Percentiles rank a stretch among this genome's conserved stretches.
These are phyloP conservation scores for Acrocera orbiculus DNA, from an alignment of 2,888 invertebrate genomes.

Conservation along the genomic window DNA sequence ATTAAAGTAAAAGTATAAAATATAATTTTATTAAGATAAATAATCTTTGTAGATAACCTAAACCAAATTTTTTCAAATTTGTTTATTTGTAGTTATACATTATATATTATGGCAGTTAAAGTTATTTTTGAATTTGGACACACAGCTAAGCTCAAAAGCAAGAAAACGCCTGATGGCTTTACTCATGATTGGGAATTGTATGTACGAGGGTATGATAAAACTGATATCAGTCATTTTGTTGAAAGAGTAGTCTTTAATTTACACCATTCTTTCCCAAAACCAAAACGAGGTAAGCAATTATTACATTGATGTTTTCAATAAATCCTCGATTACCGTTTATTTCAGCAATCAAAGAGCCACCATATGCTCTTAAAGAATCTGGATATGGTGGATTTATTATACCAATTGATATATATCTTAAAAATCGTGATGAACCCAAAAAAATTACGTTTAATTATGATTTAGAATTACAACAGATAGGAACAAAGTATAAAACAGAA, in stretches of 20 bases:
- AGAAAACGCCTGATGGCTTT: constrained; percentile 73
- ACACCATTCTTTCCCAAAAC: constrained; percentile 83
- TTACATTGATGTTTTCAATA: constrained; percentile 10
- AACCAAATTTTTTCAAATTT: too few species aligned
- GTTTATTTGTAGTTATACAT: neutral
- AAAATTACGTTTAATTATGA: constrained; percentile 73
- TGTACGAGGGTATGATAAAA: constrained; percentile 73
- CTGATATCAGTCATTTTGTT: constrained; percentile 76
- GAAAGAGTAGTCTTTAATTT: constrained; percentile 84
- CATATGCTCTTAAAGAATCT: constrained; percentile 77
- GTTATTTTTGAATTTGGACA: constrained; percentile 88
- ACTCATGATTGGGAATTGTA: constrained; percentile 97
- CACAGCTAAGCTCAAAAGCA: constrained; percentile 61
- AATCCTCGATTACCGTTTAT: constrained; percentile 16
- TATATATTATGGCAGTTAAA: constrained; percentile 41
- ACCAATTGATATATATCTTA: constrained; percentile 76
- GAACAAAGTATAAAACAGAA: constrained; percentile 50
- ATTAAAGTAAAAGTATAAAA: too few species aligned
- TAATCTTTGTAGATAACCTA: too few species aligned
- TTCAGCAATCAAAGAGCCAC: constrained; percentile 78
- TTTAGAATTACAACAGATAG: constrained; percentile 58
- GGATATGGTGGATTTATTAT: constrained; percentile 89
- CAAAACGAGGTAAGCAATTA: constrained; percentile 56
- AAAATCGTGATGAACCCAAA: constrained; percentile 79
- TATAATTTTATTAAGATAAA: too few species aligned